Evolutionary conservation across 2,888 invertebrate species (phyloP), one percentile per base, ranked within the genome.

Genomic region (Hoplodrina blanda): DNA sequence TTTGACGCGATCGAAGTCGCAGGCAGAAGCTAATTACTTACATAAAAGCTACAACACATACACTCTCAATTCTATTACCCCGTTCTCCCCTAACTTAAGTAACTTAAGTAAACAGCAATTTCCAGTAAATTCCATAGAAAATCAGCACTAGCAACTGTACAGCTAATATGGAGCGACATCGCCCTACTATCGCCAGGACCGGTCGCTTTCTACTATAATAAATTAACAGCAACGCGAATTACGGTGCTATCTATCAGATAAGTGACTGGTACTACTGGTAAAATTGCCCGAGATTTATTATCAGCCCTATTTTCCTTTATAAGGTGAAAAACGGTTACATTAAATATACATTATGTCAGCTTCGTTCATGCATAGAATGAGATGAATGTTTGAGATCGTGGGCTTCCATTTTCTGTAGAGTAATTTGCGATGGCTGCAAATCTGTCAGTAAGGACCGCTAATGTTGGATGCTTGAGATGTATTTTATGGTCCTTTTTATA

Each of bases 131-230:
- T 79, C 80, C 70, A 65, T 73, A 71, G 76, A 59, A 84, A 75
- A 81, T 78, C 82, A 71, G 76, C 60, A 41, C 62, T 49, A 62
- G 30, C 78, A 75, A 78, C 79, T 75, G 70, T 80, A 67, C 63
- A 54, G 33, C 81, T 60, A 81, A 88, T 89, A 89, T 90, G 90
- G 91, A 86, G 90, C 88, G 90, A 91, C 85, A 90, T 81, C 74
- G 77, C 80, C 59, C 74, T 80, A 83, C 73, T 79, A 81, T 69
- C 65, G 62, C 25, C 74, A 64, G 78, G 76, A 78, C 81, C 70
- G 81, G 78, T 69, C 79, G 87, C 89, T 91, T 91, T 91, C 91
- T 87, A 88, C 69, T 77, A 72, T 70, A 76, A 83, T 85, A 85
- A 78, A 82, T 85, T 74, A 80, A 72, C 77, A 60, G 60, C 70